A percentile compares a stretch with the other conserved stretches of the same genome.
phyloP scores from a whole-genome alignment of 2,888 invertebrate species.

The Cetonia aurata region DNA sequence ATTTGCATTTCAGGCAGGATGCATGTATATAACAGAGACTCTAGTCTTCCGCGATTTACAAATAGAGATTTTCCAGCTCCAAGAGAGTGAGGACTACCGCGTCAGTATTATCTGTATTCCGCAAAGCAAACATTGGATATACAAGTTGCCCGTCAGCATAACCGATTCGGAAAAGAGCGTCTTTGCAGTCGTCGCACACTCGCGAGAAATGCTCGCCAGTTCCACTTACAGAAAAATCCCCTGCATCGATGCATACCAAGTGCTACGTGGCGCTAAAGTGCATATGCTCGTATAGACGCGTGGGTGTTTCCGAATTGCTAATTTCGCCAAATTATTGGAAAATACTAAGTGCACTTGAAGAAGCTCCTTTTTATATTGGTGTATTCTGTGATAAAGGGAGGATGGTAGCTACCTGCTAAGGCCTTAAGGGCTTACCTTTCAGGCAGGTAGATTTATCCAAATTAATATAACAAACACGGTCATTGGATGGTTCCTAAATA shows the following conservation, averaged over 20 bases:
- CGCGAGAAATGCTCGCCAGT: constrained; percentile 6
- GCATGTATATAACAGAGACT: background rate
- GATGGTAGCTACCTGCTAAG: background rate
- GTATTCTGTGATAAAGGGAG: no score
- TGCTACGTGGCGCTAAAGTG: background rate
- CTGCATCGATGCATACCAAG: constrained; percentile 14
- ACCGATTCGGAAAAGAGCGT: constrained; percentile 16
- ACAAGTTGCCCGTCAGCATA: constrained; percentile 27
- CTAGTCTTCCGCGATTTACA: constrained; percentile 13
- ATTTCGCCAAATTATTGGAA: no score
- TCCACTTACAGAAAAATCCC: constrained; percentile 14
- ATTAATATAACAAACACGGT: constrained; percentile 1
- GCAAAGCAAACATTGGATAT: constrained; percentile 15
- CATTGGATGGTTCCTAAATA: background rate
- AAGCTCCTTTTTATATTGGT: no score
- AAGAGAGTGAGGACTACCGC: background rate
- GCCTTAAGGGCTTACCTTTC: background rate
- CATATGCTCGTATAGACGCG: no score
- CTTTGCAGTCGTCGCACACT: constrained; percentile 13
- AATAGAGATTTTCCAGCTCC: constrained; percentile 10
- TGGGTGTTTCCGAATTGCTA: no score
- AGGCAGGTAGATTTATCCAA: background rate
- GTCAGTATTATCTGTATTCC: constrained; percentile 10
- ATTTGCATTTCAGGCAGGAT: constrained; percentile 13
- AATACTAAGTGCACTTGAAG: no score